phyloP scores from a whole-genome alignment of 2,797 vertebrate genomes.

The Pseudomugil gertrudae region DNA sequence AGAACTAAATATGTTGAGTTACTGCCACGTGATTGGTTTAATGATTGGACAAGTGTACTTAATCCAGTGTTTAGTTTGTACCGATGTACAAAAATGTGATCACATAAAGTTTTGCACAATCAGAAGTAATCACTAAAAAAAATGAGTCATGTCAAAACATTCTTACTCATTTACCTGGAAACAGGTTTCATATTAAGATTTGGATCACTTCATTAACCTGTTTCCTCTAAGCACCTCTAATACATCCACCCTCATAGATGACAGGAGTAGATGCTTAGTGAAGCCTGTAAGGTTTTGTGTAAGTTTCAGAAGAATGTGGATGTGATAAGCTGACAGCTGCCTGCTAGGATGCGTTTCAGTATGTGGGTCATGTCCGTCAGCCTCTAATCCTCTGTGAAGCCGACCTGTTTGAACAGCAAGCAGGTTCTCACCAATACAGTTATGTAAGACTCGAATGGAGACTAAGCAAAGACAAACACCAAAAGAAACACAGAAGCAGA shows the following conservation, averaged over 20 bases:
- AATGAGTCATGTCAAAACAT: constrained; percentile 62
- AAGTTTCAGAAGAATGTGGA: constrained; percentile 7
- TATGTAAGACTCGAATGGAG: constrained; percentile 67
- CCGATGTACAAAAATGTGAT: background rate
- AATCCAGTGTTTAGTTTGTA: too few relatives aligned
- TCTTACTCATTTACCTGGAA: constrained; percentile 41
- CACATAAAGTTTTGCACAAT: constrained; percentile 13
- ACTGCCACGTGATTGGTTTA: too few relatives aligned
- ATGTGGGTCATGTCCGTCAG: constrained; percentile 69
- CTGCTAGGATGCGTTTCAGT: constrained; percentile 54
- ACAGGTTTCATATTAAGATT: constrained; percentile 45
- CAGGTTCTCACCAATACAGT: constrained; percentile 74
- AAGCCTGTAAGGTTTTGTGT: constrained; percentile 12
- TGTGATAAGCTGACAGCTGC: constrained; percentile 48
- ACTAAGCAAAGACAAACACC: constrained; percentile 59
- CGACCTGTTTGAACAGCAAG: constrained; percentile 81
- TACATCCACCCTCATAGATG: constrained; percentile 38
- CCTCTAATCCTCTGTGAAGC: constrained; percentile 68
- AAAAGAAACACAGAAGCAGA: constrained; percentile 28
- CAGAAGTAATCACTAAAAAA: constrained; percentile 17
- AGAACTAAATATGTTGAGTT: too few relatives aligned
- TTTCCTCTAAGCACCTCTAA: constrained; percentile 26
- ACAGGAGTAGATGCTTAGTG: constrained; percentile 31
- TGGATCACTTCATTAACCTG: constrained; percentile 38
- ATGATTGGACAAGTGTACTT: too few relatives aligned